Evolutionary conservation across 2,888 invertebrate genomes (phyloP).

Genomic region (Thymelicus sylvestris): DNA sequence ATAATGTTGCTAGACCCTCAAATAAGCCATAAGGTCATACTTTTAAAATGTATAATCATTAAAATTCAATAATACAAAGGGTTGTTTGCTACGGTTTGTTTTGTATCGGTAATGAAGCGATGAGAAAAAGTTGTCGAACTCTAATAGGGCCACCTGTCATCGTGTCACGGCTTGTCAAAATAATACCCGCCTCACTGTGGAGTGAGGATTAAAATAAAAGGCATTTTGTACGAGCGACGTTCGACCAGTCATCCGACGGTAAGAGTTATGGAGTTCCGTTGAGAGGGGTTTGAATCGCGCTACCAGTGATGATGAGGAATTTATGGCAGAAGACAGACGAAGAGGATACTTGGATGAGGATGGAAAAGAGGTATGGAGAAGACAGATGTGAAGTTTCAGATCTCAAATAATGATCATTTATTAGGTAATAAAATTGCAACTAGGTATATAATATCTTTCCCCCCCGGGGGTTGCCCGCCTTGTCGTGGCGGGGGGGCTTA

Average conservation of each 20-base stretch:
- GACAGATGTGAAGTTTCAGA: no score
- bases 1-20: no score
- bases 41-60: not conserved
- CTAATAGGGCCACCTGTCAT: conserved; percentile 67
- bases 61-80: conserved; percentile 8
- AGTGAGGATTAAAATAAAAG: conserved; percentile 75
- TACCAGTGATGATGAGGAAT: no score
- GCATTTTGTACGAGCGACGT: conserved; percentile 64
- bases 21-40: no score
- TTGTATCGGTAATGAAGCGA: conserved; percentile 13
- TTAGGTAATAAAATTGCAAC: no score
- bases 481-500: no score
- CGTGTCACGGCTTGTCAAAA: conserved; percentile 64
- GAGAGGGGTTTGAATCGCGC: not conserved
- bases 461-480: no score
- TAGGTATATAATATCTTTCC: no score
- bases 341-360: no score
- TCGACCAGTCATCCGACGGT: conserved; percentile 63
- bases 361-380: no score
- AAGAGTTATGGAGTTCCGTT: conserved; percentile 47
- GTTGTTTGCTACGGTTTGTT: conserved; percentile 10
- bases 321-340: no score
- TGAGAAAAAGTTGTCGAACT: conserved; percentile 33
- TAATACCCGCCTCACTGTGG: conserved; percentile 55
- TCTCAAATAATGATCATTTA: no score